phyloP scores from a whole-genome alignment of 2,888 invertebrate species.

The Steinernema hermaphroditum region DNA sequence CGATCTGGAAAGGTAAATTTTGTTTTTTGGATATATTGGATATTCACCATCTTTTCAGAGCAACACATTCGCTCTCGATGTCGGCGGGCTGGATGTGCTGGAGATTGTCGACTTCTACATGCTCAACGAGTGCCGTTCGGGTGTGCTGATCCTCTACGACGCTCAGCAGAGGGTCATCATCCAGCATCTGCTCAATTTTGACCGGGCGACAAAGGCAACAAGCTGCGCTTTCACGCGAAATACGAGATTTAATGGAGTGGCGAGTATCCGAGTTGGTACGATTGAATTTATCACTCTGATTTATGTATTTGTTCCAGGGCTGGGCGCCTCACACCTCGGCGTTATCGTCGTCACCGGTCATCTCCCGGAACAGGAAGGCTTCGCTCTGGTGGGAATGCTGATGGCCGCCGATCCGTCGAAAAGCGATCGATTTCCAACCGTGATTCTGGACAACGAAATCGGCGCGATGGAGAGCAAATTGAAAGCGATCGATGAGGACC shows the following conservation, averaged over 20 bases:
- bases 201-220: neutral
- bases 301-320: neutral
- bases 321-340: neutral
- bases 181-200: neutral
- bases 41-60: neutral
- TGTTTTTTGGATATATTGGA: neutral
- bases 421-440: neutral
- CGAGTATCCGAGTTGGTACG: neutral
- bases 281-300: neutral
- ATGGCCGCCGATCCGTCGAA: neutral
- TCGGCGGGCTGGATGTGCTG: neutral
- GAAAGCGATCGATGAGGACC: neutral
- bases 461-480: neutral
- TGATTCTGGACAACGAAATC: neutral
- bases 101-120: slow-evolving; percentile 4
- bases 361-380: neutral
- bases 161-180: neutral
- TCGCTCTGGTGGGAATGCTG: neutral
- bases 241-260: neutral
- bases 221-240: neutral
- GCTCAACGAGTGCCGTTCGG: neutral
- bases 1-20: neutral
- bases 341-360: neutral
- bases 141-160: neutral
- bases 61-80: neutral